Percentiles rank a stretch among this genome's conserved stretches.
These are phyloP conservation scores for Cydia amplana DNA, from an alignment of 1,140 invertebrate genomes.

Conservation along the genomic window DNA sequence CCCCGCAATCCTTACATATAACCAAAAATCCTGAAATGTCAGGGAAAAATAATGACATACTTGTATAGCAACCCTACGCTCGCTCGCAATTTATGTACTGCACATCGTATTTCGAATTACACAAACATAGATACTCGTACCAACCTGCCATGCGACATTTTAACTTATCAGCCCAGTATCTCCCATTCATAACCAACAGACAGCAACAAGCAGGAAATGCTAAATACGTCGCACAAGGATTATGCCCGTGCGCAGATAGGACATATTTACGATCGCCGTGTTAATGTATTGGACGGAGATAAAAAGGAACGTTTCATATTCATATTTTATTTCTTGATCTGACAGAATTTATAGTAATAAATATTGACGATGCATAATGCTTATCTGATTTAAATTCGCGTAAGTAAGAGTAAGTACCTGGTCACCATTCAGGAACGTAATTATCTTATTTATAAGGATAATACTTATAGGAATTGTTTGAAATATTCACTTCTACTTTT, in stretches of 20 bases:
- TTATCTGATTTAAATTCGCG: not conserved
- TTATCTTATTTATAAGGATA: too few species aligned
- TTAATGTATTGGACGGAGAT: not conserved
- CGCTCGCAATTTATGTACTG: not conserved
- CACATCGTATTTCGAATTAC: not conserved
- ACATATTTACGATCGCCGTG: not conserved
- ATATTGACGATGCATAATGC: not conserved
- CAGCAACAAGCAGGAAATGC: not conserved
- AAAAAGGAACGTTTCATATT: not conserved
- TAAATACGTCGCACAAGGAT: slow-evolving; percentile 1
- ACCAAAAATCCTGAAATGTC: too few species aligned
- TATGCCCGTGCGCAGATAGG: not conserved
- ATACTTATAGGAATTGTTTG: too few species aligned
- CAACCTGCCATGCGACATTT: too few species aligned
- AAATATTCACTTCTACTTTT: too few species aligned
- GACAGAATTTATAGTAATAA: not conserved
- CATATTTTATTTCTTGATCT: not conserved
- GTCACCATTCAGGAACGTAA: too few species aligned
- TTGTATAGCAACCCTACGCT: too few species aligned
- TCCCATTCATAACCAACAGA: not conserved
- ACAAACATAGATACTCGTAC: too few species aligned
- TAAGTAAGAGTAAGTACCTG: not conserved
- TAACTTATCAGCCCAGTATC: not conserved
- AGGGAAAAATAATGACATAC: too few species aligned
- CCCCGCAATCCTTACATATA: too few species aligned